Evolutionary conservation across 2,888 invertebrate genomes (phyloP).

Genomic region (Marasmarcha lunaedactyla): DNA sequence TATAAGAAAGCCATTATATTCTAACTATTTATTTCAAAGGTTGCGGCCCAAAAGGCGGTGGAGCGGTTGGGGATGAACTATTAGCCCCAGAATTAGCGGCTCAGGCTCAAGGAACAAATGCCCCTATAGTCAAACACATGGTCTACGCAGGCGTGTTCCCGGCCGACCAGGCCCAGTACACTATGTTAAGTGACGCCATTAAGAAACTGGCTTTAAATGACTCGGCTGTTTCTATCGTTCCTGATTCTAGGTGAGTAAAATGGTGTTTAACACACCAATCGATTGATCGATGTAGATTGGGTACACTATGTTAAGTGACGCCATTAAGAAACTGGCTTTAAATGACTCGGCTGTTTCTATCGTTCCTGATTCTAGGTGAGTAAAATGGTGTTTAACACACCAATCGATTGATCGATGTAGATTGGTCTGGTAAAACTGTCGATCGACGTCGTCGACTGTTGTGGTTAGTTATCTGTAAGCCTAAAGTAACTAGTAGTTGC

Average conservation of each 20-base stretch:
- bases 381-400: too few species aligned
- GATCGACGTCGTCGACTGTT: too few species aligned
- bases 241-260: conserved; percentile 80
- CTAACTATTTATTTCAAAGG: too few species aligned
- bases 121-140: conserved; percentile 52
- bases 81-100: conserved; percentile 35
- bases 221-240: conserved; percentile 84
- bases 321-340: conserved; percentile 91
- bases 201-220: conserved; percentile 95
- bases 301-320: conserved; percentile 77
- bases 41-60: conserved; percentile 56
- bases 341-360: conserved; percentile 95
- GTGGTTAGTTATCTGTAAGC: too few species aligned
- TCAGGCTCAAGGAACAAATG: conserved; percentile 20
- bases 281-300: too few species aligned
- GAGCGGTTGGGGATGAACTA: conserved; percentile 53
- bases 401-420: too few species aligned
- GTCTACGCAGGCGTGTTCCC: conserved; percentile 81
- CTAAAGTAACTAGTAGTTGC: too few species aligned
- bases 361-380: conserved; percentile 82
- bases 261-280: too few species aligned
- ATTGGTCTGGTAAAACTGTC: too few species aligned
- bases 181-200: conserved; percentile 81
- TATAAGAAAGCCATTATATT: too few species aligned
- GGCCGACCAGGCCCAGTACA: conserved; percentile 87